Evolutionary conservation across 2,113 vertebrate species (phyloP).

Genomic region (Pelobates fuscus): DNA sequence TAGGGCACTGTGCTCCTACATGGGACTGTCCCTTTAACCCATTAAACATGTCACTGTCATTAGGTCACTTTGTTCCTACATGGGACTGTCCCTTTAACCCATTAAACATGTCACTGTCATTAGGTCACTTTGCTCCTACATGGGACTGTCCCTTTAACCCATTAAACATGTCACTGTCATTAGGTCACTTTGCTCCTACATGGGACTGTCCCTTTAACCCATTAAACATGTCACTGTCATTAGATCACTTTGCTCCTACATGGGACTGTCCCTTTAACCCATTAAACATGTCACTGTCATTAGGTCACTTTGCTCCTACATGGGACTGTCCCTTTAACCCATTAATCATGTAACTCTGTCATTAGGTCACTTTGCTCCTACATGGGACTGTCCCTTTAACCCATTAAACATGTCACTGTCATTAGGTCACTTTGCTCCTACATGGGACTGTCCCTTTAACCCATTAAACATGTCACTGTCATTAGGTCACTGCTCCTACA

Average conservation of each 20-base stretch:
- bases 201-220: too few species aligned
- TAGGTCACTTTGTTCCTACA: too few species aligned
- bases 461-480: background rate
- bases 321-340: background rate
- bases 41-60: too few species aligned
- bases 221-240: too few species aligned
- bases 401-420: background rate
- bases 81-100: background rate
- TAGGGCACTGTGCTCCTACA: background rate
- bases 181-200: background rate
- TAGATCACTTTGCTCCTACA: too few species aligned
- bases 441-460: background rate
- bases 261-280: too few species aligned
- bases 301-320: background rate
- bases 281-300: background rate
- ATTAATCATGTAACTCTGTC: background rate
- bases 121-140: background rate
- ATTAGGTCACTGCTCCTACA: background rate
- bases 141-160: background rate
- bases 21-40: background rate
- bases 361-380: too few species aligned
- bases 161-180: background rate
- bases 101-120: background rate
- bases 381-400: background rate
- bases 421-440: background rate